Evolutionary conservation across 2,113 vertebrate species (phyloP).

Genomic region (Bujurquina vittata): DNA sequence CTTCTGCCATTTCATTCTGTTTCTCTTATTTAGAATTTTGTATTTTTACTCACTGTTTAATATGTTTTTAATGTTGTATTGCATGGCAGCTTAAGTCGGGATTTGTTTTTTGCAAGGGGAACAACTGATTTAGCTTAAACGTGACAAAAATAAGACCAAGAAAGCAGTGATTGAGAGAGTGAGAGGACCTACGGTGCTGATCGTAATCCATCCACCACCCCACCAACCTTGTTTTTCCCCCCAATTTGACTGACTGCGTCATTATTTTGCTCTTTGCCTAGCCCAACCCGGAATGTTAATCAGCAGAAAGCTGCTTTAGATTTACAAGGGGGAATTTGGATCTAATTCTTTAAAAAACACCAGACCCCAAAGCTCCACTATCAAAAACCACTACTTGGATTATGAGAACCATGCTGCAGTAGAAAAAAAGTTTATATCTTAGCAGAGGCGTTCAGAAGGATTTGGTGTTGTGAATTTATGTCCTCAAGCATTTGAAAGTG

Average conservation of each 20-base stretch:
- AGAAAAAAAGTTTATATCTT: background rate
- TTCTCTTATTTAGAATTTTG: background rate
- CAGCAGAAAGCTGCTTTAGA: constrained; percentile 74
- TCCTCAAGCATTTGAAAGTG: constrained; percentile 9
- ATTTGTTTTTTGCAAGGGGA: background rate
- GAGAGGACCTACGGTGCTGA: constrained; percentile 24
- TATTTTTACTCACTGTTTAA: background rate
- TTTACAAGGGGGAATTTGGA: constrained; percentile 66
- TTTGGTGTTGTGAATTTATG: background rate
- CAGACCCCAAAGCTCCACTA: constrained; percentile 45
- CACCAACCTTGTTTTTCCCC: constrained; percentile 27
- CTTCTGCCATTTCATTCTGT: background rate
- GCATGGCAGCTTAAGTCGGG: background rate
- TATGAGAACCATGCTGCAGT: constrained; percentile 48
- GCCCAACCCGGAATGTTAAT: constrained; percentile 69
- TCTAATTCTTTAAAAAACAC: constrained; percentile 55
- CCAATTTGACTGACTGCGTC: constrained; percentile 53
- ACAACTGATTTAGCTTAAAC: background rate
- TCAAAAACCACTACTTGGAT: constrained; percentile 28
- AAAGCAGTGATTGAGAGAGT: constrained; percentile 29
- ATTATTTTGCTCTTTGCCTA: constrained; percentile 28
- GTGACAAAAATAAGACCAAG: background rate
- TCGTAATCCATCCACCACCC: constrained; percentile 20
- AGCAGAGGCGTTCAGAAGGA: background rate
- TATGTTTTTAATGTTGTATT: background rate